phyloP scores from a whole-genome alignment of 2,797 vertebrate genomes.

The Paratrypauchen microcephalus region DNA sequence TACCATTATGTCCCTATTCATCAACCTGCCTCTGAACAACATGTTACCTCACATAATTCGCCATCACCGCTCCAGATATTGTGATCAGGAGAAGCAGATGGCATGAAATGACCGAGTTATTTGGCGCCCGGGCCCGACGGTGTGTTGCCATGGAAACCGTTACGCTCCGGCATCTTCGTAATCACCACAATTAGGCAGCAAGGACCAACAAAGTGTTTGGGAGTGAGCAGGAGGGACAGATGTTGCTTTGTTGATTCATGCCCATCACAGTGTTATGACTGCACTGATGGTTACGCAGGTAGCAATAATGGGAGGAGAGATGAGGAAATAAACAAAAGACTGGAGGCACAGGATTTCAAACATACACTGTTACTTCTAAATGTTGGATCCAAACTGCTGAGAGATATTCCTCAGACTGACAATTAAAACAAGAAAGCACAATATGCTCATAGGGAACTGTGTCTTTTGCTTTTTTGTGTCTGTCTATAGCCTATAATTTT shows the following conservation, averaged over 20 bases:
- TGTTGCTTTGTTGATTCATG: conserved; percentile 62
- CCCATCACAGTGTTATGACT: conserved; percentile 34
- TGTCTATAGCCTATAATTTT: not conserved
- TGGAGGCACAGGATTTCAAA: not conserved
- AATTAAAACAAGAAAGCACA: not conserved
- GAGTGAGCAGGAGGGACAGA: conserved; percentile 59
- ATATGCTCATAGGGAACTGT: too few species aligned
- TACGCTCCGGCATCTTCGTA: conserved; percentile 58
- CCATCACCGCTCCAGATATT: conserved; percentile 46
- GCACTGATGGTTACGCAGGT: conserved; percentile 39
- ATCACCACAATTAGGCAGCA: conserved; percentile 61
- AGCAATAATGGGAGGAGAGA: conserved; percentile 26
- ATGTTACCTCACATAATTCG: conserved; percentile 47
- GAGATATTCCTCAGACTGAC: not conserved
- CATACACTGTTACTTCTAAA: not conserved
- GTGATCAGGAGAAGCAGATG: conserved; percentile 67
- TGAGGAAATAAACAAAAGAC: conserved; percentile 13
- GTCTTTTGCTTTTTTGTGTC: not conserved
- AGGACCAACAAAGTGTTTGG: conserved; percentile 54
- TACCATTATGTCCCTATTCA: conserved; percentile 20
- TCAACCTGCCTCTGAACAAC: conserved; percentile 21
- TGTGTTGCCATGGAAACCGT: conserved; percentile 66
- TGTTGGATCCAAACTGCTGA: not conserved
- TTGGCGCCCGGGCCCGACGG: conserved; percentile 46
- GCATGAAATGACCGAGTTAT: conserved; percentile 60